phyloP scores from a whole-genome alignment of 2,113 vertebrate genomes.

The Lucifuga dentata region DNA sequence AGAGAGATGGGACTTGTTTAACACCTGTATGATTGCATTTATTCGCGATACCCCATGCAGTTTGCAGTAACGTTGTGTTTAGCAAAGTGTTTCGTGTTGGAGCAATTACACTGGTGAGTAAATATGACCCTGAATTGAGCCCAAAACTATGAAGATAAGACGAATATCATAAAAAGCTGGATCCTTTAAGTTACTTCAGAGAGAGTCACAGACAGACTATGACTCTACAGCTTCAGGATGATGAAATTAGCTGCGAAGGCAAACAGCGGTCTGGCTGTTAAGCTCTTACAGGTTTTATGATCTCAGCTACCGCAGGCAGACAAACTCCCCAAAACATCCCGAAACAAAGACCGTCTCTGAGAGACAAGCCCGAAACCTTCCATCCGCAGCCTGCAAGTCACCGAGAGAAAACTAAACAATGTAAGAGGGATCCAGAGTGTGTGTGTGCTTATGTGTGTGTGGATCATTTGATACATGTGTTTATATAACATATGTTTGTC shows the following conservation, averaged over 20 bases:
- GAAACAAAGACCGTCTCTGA: conserved; percentile 72
- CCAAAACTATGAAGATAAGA: conserved; percentile 17
- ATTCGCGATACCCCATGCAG: too few species aligned
- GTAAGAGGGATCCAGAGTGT: too few species aligned
- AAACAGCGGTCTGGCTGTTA: conserved; percentile 66
- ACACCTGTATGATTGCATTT: too few species aligned
- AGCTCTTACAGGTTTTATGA: conserved; percentile 68
- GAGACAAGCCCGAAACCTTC: conserved; percentile 68
- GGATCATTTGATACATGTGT: conserved; percentile 41
- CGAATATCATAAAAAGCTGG: conserved; percentile 12
- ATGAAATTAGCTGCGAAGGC: conserved; percentile 40
- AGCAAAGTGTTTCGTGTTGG: too few species aligned
- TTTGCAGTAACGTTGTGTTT: too few species aligned
- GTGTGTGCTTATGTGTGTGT: too few species aligned
- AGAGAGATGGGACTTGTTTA: too few species aligned
- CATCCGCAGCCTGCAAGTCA: conserved; percentile 56
- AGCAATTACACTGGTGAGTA: too few species aligned
- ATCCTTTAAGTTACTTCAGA: too few species aligned
- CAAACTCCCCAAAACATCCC: too few species aligned
- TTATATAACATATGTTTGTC: conserved; percentile 40
- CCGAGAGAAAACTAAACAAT: too few species aligned
- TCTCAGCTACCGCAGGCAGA: conserved; percentile 58
- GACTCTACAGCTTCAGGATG: too few species aligned
- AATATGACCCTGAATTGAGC: not conserved
- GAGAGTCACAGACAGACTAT: not conserved